phyloP scores from a whole-genome alignment of 2,888 invertebrate genomes.

The Noctua janthina region DNA sequence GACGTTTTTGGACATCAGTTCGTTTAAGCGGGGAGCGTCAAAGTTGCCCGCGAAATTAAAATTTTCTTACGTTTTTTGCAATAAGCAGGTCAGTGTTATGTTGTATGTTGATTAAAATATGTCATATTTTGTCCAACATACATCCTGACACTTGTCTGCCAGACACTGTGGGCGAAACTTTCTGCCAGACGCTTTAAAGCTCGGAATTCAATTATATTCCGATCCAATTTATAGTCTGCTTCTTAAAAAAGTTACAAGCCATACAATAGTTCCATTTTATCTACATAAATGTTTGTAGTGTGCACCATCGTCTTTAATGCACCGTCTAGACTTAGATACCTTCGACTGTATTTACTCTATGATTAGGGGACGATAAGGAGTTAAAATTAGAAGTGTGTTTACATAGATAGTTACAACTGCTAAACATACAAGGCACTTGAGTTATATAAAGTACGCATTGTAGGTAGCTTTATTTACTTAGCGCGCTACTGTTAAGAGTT shows the following conservation, averaged over 20 bases:
- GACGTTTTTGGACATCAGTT: background rate
- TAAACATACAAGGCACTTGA: slow-evolving; percentile 34
- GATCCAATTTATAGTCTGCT: background rate
- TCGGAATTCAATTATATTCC: no score
- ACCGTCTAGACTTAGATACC: slow-evolving; percentile 29
- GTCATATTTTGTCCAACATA: no score
- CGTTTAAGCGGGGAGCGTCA: no score
- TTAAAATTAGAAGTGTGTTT: slow-evolving; percentile 46
- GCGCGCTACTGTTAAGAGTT: slow-evolving; percentile 5
- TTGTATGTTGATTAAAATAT: no score
- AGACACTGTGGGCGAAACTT: background rate
- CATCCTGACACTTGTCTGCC: background rate
- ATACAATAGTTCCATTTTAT: background rate
- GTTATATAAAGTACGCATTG: slow-evolving; percentile 10
- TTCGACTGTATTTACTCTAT: slow-evolving; percentile 36
- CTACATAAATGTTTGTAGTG: background rate
- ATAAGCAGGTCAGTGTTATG: no score
- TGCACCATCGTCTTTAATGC: slow-evolving; percentile 7
- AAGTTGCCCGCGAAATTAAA: no score
- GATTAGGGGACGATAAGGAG: slow-evolving; percentile 42
- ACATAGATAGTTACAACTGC: slow-evolving; percentile 21
- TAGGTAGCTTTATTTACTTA: slow-evolving; percentile 17
- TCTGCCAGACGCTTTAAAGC: background rate
- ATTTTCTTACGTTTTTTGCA: no score
- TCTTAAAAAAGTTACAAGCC: background rate